These are phyloP conservation scores for Cyprinodon brontotheroides DNA, from an alignment of 2,113 vertebrate species.

Conservation along the genomic window DNA sequence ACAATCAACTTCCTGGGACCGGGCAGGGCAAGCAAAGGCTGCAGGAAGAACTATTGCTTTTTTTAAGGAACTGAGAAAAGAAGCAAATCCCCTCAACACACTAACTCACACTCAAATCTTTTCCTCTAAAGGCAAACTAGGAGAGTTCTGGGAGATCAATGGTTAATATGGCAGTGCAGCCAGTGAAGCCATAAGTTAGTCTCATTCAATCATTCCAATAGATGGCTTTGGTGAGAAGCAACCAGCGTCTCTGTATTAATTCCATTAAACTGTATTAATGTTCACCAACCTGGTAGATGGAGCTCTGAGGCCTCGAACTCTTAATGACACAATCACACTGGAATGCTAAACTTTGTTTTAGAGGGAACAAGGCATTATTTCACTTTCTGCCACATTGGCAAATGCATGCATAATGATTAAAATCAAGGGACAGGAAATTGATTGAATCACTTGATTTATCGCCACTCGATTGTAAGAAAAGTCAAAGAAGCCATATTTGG, in stretches of 20 bases:
- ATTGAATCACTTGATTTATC: slow-evolving; percentile 61
- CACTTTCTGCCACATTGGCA: slow-evolving; percentile 3
- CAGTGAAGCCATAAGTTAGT: slow-evolving; percentile 1
- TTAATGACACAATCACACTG: slow-evolving; percentile 14
- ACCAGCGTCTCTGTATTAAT: slow-evolving; percentile 15
- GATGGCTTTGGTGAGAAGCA: slow-evolving; percentile 55
- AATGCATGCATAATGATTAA: slow-evolving; percentile 4
- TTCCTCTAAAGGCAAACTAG: slow-evolving; percentile 12
- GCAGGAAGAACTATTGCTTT: slow-evolving; percentile 74
- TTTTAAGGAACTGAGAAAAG: slow-evolving; percentile 60
- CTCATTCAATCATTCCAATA: slow-evolving; percentile 38
- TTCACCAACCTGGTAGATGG: slow-evolving; percentile 31
- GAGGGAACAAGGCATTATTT: slow-evolving; percentile 22
- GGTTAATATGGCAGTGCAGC: slow-evolving; percentile 12
- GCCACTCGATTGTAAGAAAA: slow-evolving; percentile 61
- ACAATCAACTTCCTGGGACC: slow-evolving; percentile 5
- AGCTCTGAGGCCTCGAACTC: slow-evolving; percentile 42
- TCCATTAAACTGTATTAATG: slow-evolving; percentile 24
- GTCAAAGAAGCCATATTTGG: slow-evolving; percentile 24
- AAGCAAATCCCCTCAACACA: slow-evolving; percentile 5
- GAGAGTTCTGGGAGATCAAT: neutral
- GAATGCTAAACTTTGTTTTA: slow-evolving; percentile 31
- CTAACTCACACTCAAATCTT: neutral
- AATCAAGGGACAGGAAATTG: slow-evolving; percentile 28
- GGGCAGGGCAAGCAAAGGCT: slow-evolving; percentile 22